Evolutionary conservation across 1,140 invertebrate species (phyloP), one percentile per base, ranked within the genome.

Genomic region (Cotesia chilonis): DNA sequence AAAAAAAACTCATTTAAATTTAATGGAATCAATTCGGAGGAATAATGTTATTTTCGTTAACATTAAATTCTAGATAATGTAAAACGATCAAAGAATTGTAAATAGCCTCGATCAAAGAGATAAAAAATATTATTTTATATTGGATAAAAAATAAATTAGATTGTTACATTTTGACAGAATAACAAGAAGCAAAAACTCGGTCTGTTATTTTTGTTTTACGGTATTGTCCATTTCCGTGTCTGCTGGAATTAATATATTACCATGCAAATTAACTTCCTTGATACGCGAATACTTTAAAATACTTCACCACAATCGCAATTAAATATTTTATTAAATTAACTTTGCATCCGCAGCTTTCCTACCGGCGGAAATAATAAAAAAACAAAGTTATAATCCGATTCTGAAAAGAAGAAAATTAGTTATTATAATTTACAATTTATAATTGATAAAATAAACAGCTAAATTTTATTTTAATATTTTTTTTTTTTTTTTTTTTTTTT

Each of bases 231-330:
- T 14, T 55, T 71, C 41, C 64, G 68, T 64, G 65, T 68, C 38
- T 35, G n/a, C 55, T 68, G 14, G 54, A 68, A 72, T 38, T 72
- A 28, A 28, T 72, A 61, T 71, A 72, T 67, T 72, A 68, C n/a
- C 63, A 71, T 71, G 63, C 36, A 52, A 66, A 71, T 71, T 60
- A 71, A 71, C 36, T 41, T 55, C 36, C 63, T 37, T 28, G 12
- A 65, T 65, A 14, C 41, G 47, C 7, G 7, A 28, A 37, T 38
- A 47, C 14, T 47, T 14, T 20, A 17, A 20, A 28, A 10, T 28
- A 38, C 6, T 52, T n/a, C 17, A 38, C 41, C 54, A 14, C n/a
- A 38, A 36, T 65, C 63, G 47, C 28, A 47, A 51, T 51, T 6
- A n/a, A 47, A 51, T 4, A 37, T 65, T 17, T 47, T 20, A 38